Evolutionary conservation across 1,140 invertebrate species (phyloP), one percentile per base, ranked within the genome.

Genomic region (Lepidurus arcticus): DNA sequence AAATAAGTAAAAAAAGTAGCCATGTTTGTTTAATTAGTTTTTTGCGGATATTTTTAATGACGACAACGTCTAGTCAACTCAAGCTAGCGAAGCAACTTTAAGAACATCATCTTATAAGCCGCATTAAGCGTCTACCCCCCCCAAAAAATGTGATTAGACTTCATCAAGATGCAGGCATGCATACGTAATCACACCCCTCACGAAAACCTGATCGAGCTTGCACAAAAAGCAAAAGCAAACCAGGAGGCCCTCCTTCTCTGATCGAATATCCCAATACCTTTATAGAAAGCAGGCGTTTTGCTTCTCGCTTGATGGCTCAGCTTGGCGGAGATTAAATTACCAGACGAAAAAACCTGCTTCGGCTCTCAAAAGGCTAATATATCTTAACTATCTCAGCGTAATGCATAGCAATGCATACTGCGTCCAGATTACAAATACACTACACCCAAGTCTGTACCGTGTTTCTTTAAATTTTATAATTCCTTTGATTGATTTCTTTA

Each of bases 151-250:
- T 65, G 53, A 65, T 65, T 65, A 65, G 53, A 65, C 53, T 65
- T 65, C 53, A 65, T 65, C 53, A 65, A 65, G 53, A 65, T 65
- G 53, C 53, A 65, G 53, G 53, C 53, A 65, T 65, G 53, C 53
- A 65, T 65, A 65, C 53, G 16, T 65, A 65, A 65, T 65, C 53
- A 65, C 53, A 65, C 53, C 53, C 53, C 53, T 65, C 53, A 65
- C 16, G 53, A 65, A 65, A 65, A 65, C 53, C 53, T 65, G 53
- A 65, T 65, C 53, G 21, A 65, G 53, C 53, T 65, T 21, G n/a
- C 53, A 47, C 45, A 16, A 47, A 65, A 65, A 65, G 53, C 47
- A 7, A 65, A 65, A 65, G 21, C 53, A 1, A 65, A 4, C 13
- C 16, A 65, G 13, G 21, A 21, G 53, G 21, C 16, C 53, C 53